Conservation (phyloP, 2,797 vertebrate genomes). For the Acridotheres tristis region DNA sequence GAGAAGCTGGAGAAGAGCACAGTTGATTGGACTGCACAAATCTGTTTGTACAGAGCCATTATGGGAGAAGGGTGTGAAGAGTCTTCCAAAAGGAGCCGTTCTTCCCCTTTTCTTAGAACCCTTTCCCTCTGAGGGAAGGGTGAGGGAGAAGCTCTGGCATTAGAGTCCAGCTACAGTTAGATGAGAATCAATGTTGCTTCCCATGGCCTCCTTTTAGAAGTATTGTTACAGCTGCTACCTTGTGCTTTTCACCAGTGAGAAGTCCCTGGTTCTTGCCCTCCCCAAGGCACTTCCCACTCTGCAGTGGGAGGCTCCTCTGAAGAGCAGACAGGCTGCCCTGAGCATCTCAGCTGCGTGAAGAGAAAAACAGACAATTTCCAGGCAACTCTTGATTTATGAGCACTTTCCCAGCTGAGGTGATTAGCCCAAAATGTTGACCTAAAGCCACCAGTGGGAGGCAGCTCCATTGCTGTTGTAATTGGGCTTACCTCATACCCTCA, state of each 20-base stretch:
- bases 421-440: constrained; percentile 56
- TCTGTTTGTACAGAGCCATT: not conserved
- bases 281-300: not conserved
- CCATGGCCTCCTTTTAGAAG: not conserved
- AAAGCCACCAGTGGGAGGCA: constrained; percentile 44
- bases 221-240: not conserved
- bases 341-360: not conserved
- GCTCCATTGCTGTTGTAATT: constrained; percentile 31
- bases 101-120: not conserved
- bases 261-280: not conserved
- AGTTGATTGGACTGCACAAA: not conserved
- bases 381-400: constrained; percentile 12
- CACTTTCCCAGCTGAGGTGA: constrained; percentile 40
- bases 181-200: not conserved
- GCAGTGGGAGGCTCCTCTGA: not conserved
- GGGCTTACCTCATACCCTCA: constrained; percentile 49
- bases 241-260: not conserved
- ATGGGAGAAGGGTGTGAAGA: not conserved
- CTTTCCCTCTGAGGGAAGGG: not conserved
- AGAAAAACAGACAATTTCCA: constrained; percentile 43
- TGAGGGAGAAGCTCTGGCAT: not conserved
- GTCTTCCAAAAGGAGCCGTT: not conserved
- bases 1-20: not conserved
- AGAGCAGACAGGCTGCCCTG: not conserved
- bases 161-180: not conserved